A percentile compares a stretch with the other conserved stretches of the same genome.
Evolutionary conservation across 2,888 invertebrate genomes (phyloP).

Genomic region (Phortica magna): DNA sequence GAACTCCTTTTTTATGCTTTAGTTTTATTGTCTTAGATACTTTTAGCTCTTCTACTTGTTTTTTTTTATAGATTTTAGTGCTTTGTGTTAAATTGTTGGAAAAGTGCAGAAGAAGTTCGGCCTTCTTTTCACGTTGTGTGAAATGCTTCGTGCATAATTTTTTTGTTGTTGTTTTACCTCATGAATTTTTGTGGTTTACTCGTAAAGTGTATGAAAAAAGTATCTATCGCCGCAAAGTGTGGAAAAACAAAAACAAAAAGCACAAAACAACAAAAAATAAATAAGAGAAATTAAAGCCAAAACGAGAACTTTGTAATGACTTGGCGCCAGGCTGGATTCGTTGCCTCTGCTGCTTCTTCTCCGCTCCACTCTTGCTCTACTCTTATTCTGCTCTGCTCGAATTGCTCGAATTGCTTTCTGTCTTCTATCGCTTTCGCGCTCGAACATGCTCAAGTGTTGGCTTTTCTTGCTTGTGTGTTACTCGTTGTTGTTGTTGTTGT

Average conservation of each 20-base stretch:
- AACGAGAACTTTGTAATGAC: constrained; percentile 50
- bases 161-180: background rate
- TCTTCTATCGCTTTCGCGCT: constrained; percentile 35
- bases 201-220: constrained; percentile 21
- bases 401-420: constrained; percentile 47
- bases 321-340: constrained; percentile 57
- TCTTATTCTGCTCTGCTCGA: constrained; percentile 4
- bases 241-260: background rate
- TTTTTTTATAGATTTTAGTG: constrained; percentile 40
- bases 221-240: background rate
- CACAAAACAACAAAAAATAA: background rate
- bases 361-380: constrained; percentile 24
- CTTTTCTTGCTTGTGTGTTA: constrained; percentile 49
- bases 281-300: background rate
- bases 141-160: background rate
- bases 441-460: constrained; percentile 19
- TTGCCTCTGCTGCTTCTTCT: background rate
- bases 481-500: constrained; percentile 17
- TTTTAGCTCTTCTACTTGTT: constrained; percentile 21
- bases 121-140: constrained; percentile 18
- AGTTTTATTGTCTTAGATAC: constrained; percentile 20
- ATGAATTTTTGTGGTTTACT: constrained; percentile 27
- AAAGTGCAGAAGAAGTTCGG: constrained; percentile 50
- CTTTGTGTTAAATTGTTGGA: constrained; percentile 55
- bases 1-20: background rate